phyloP scores from a whole-genome alignment of 2,797 vertebrate genomes.

The Eulemur mongoz region DNA sequence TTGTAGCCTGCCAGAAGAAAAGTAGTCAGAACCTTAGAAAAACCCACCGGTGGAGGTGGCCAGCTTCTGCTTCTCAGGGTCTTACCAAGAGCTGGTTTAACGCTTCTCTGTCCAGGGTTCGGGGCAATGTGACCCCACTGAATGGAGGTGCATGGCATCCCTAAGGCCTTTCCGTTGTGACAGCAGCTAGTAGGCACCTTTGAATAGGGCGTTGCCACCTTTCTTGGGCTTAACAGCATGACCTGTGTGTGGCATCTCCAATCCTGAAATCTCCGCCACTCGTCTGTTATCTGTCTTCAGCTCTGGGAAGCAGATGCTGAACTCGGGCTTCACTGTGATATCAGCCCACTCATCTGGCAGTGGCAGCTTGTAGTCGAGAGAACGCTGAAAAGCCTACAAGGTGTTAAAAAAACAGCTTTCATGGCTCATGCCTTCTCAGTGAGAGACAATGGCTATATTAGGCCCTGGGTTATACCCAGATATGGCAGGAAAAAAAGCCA shows the following conservation, averaged over 20 bases:
- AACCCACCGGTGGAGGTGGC: neutral
- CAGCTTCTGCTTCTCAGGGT: neutral
- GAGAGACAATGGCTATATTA: constrained; percentile 56
- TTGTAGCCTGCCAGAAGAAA: neutral
- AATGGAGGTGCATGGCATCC: neutral
- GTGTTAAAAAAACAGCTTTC: constrained; percentile 13
- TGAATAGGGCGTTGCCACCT: neutral
- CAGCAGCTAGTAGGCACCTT: neutral
- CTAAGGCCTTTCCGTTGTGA: neutral
- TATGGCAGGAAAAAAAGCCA: neutral
- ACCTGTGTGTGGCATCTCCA: neutral
- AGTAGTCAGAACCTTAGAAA: neutral
- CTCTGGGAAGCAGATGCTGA: constrained; percentile 31
- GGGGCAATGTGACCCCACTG: neutral
- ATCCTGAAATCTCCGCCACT: neutral
- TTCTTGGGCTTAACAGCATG: constrained; percentile 4
- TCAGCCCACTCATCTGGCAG: constrained; percentile 51
- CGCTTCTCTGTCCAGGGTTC: neutral
- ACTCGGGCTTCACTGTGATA: constrained; percentile 18
- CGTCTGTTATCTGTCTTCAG: neutral
- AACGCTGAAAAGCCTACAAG: constrained; percentile 19
- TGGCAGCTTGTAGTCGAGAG: neutral
- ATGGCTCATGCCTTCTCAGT: constrained; percentile 27
- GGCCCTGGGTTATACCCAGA: neutral
- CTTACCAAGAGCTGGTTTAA: neutral